Conservation (phyloP, 2,113 vertebrate genomes). For the Nipponia nippon region DNA sequence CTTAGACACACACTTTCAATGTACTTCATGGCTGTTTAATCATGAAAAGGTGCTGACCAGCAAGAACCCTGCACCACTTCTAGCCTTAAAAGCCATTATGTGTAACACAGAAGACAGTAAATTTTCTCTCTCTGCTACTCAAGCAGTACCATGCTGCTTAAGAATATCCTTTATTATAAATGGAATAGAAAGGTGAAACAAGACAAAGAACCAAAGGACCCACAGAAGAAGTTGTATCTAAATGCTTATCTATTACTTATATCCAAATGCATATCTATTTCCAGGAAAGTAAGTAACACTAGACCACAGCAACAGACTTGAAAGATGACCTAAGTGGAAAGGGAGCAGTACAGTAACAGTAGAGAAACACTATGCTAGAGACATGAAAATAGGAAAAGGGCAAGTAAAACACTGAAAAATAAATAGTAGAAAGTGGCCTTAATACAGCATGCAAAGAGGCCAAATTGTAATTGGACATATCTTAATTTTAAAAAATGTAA, state of each 20-base stretch:
- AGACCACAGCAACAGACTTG: background rate
- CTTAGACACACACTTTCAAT: background rate
- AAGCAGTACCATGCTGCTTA: background rate
- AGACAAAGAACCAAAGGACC: background rate
- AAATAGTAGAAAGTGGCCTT: background rate
- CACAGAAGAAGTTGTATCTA: background rate
- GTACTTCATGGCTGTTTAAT: background rate
- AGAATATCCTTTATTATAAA: background rate
- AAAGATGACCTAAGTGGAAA: background rate
- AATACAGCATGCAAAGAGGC: background rate
- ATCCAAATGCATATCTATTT: background rate
- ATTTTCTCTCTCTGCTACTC: background rate
- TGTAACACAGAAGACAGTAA: rapidly evolving
- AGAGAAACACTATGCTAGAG: background rate
- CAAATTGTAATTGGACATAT: background rate
- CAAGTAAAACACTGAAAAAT: background rate
- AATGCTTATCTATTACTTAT: background rate
- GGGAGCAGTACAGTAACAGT: background rate
- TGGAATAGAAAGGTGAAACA: background rate
- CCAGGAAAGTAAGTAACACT: background rate
- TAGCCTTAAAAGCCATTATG: background rate
- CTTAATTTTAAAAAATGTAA: background rate
- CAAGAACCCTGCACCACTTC: background rate
- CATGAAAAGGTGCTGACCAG: background rate
- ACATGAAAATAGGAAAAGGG: background rate